Base-by-base conservation (phyloP, 1,140 invertebrate species). In the Bombus polaris region DNA sequence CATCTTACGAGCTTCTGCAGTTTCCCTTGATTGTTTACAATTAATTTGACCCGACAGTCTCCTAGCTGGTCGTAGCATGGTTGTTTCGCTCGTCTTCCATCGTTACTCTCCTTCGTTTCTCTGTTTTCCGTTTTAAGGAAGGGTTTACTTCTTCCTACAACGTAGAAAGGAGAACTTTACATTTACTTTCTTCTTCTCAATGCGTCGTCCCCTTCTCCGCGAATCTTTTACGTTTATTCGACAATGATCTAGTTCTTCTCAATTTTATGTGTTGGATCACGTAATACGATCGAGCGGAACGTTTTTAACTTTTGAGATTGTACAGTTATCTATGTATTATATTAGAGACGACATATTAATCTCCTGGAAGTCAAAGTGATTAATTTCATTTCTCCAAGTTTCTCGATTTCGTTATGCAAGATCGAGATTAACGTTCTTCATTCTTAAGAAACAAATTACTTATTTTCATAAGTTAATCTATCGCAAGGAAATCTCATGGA, bases 11-110 rank as follows among this genome's bases (percentile, higher is more conserved):
- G 76, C 53, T 85, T 72, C 77, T 79, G 83, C 83, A 72, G 83
- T 80, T 85, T 72, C 76, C 57, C 76, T 72, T 85, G 83, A 85
- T 80, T 85, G 83, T 85, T 85, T 79, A 80, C 83, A 85, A 85
- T 85, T 85, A 85, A 85, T 85, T 85, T 73, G 77, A 85, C 83
- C 83, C 83, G 77, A 72, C 83, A 85, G 76, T 22, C 32, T 42
- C 83, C 32, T 65, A 73, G 76, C 53, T 57, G 28, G 65, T 44
- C 74, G 28, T 13, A 32, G 28, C 65, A 28, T 35, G n/a, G 65
- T 80, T 80, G 87, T 70, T 81, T 72, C 71, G 53, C 62, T 25
- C 68, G 37, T 87, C 79, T 84, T 39, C 10, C 62, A 39, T 59
- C 47, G 39, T 47, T 12, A 18, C 44, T 44, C 44, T 47, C 12